Evolutionary conservation across 2,797 vertebrate species (phyloP), one percentile per base, ranked within the genome.

Genomic region (Coregonus sp.): DNA sequence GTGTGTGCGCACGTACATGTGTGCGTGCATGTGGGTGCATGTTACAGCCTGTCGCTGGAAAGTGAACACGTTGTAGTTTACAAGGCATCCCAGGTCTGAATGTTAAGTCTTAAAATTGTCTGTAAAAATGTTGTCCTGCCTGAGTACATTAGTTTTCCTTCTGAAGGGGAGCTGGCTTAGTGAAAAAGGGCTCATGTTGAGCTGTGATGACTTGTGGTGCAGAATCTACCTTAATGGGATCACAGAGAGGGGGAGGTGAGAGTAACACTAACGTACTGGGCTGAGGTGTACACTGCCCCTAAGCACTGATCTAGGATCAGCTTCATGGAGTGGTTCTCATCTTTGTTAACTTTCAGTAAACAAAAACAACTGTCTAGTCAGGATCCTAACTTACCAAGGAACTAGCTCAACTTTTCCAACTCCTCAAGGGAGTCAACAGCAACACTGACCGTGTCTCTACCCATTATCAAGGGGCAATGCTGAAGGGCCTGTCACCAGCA

Each of bases 111-210:
- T 69, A 50, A 73, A 71, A 76, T 29, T 9, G 65, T 72, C 68
- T 85, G 59, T 73, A 66, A 54, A 75, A 77, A 52, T 79, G 16
- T 51, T 51, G 70, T 52, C 50, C 54, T 73, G 72, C 50, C 31
- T 76, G 66, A 67, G 16, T 73, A 20, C 51, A 51, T 59, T 47
- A 54, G 33, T 40, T 67, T 73, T 73, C 65, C 50, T 73, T 74
- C 31, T 37, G 1, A 20, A 52, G 61, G 71, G 40, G 20, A 72
- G n/a, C 66, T 69, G 33, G 37, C 14, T 16, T 29, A 71, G 16
- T 25, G 15, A 5, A 70, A n/a, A 1, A 29, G 31, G 20, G 35
- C 37, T 61, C 11, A 37, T 66, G 59, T 25, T 65, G 47, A 74
- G 35, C 52, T 66, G n/a, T 74, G 14, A 65, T 12, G n/a, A 47